Evolutionary conservation across 2,888 invertebrate genomes (phyloP).

Genomic region (Eremobia ochroleuca): DNA sequence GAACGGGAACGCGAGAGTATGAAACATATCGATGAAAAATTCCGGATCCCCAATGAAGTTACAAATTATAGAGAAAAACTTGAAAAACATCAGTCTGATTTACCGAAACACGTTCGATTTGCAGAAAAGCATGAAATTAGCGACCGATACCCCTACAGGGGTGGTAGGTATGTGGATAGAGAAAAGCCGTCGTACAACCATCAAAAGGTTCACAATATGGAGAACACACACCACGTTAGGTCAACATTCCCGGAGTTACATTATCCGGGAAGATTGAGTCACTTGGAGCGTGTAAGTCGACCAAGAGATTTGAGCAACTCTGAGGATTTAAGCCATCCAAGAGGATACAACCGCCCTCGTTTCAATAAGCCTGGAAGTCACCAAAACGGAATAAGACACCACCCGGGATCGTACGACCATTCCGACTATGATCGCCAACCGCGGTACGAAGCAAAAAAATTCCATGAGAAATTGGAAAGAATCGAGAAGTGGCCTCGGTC

Average conservation of each 20-base stretch:
- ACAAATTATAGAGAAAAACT: slow-evolving; percentile 27
- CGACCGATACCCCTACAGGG: slow-evolving; percentile 29
- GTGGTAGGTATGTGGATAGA: slow-evolving; percentile 16
- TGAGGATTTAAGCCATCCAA: slow-evolving; percentile 17
- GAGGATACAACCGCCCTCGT: slow-evolving; percentile 13
- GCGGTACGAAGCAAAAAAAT: slow-evolving; percentile 65
- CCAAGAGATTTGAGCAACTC: slow-evolving; percentile 16
- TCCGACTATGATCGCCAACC: slow-evolving; percentile 43
- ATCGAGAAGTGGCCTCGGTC: slow-evolving; percentile 43
- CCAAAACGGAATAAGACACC: slow-evolving; percentile 6
- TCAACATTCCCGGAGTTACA: slow-evolving; percentile 32
- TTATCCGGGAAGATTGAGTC: slow-evolving; percentile 32
- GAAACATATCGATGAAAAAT: slow-evolving; percentile 37
- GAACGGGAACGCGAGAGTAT: slow-evolving; percentile 34
- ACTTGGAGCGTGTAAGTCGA: slow-evolving; percentile 16
- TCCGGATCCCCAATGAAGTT: slow-evolving; percentile 12
- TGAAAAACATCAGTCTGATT: slow-evolving; percentile 26
- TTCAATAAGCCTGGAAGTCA: slow-evolving; percentile 5
- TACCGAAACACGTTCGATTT: slow-evolving; percentile 34
- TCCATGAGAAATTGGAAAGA: slow-evolving; percentile 75
- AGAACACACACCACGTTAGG: background rate
- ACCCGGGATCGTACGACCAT: slow-evolving; percentile 18
- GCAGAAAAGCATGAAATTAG: slow-evolving; percentile 26
- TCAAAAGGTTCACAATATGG: slow-evolving; percentile 15
- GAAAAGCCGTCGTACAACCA: slow-evolving; percentile 34